phyloP scores from a whole-genome alignment of 2,113 vertebrate genomes.

The Andinoacara biseriatus region DNA sequence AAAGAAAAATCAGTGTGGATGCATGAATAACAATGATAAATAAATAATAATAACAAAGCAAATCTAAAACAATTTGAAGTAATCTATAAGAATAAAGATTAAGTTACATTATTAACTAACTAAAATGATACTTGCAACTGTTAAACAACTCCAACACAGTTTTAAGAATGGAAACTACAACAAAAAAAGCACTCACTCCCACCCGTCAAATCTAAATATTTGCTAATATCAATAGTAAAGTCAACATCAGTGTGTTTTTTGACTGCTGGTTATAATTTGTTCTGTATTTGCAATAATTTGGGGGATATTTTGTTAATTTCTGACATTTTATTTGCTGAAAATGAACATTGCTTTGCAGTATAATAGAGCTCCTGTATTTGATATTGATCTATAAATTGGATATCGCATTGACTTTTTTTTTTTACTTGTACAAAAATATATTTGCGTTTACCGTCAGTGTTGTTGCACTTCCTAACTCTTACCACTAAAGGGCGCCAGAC shows the following conservation, averaged over 20 bases:
- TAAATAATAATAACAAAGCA: neutral
- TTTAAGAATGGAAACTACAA: no score
- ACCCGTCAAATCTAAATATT: no score
- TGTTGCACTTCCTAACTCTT: neutral
- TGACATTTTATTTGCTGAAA: neutral
- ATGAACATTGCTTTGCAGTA: neutral
- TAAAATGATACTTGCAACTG: no score
- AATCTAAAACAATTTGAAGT: neutral
- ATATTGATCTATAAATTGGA: neutral
- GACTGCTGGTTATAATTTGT: no score
- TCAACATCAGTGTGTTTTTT: no score
- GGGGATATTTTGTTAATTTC: neutral
- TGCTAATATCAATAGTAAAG: no score
- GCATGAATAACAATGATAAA: neutral
- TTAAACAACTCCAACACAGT: no score
- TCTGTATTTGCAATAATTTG: neutral
- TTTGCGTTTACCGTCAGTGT: neutral
- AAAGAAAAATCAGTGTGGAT: neutral
- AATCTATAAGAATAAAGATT: no score
- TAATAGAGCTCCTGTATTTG: neutral
- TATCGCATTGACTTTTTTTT: neutral
- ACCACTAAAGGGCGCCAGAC: slow-evolving; percentile 3
- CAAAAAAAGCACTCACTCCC: no score
- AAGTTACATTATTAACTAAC: no score
- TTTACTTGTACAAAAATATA: neutral